Evolutionary conservation across 1,140 invertebrate species (phyloP).

Genomic region (Aleiodes sp.): DNA sequence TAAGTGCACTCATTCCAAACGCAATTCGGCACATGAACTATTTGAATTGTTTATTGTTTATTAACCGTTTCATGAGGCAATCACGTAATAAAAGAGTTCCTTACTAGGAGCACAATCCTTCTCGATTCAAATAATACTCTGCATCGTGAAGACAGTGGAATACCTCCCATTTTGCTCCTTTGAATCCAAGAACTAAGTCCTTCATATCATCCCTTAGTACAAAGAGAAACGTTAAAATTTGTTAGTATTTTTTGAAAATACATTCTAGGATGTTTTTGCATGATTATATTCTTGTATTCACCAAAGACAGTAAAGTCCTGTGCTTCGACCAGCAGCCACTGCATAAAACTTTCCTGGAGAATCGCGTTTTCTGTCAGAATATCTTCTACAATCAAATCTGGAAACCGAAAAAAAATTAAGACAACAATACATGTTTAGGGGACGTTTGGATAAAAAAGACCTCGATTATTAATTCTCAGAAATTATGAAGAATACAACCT

Average conservation of each 20-base stretch:
- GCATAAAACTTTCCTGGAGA: not conserved
- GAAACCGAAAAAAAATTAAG: not conserved
- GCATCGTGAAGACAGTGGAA: not conserved
- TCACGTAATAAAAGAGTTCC: too few species aligned
- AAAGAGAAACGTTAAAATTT: not conserved
- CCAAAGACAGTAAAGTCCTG: not conserved
- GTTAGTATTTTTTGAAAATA: not conserved
- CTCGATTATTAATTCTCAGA: too few species aligned
- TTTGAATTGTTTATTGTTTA: too few species aligned
- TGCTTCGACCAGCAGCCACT: not conserved
- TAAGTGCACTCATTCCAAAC: too few species aligned
- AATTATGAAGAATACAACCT: too few species aligned
- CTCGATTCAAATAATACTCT: not conserved
- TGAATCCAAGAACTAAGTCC: not conserved
- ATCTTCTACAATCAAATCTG: not conserved
- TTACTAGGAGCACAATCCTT: too few species aligned
- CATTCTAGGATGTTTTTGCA: not conserved
- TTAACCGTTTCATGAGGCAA: too few species aligned
- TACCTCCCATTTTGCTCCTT: not conserved
- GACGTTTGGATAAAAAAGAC: too few species aligned
- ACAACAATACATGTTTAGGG: too few species aligned
- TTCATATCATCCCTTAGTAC: not conserved
- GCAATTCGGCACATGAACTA: too few species aligned
- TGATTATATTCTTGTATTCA: constrained; percentile 26
- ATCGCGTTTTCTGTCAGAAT: not conserved